Conservation (phyloP, 2,797 vertebrate species). For the Gila robusta region DNA sequence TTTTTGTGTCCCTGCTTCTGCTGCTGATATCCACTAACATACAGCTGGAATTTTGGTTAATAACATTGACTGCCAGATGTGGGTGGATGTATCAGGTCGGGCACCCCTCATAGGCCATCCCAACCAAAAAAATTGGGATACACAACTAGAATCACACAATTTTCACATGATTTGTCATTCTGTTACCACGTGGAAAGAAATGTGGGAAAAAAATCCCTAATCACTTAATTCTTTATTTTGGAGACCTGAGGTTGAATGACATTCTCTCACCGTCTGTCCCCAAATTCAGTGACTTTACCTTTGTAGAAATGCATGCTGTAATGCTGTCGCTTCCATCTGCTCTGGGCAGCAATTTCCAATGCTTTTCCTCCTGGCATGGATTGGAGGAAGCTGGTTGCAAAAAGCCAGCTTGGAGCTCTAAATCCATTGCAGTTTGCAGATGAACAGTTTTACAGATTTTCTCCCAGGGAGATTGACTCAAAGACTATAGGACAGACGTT, state of each 20-base stretch:
- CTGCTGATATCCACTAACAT: background rate
- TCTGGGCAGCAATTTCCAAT: constrained; percentile 39
- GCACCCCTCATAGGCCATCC: too few relatives aligned
- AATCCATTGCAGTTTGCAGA: constrained; percentile 35
- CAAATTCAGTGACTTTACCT: constrained; percentile 63
- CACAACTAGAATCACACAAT: background rate
- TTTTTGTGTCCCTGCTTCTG: background rate
- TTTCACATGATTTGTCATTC: background rate
- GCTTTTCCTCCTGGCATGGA: constrained; percentile 51
- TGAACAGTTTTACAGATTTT: constrained; percentile 50
- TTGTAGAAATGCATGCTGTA: constrained; percentile 61
- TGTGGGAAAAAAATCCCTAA: background rate
- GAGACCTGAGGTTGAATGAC: constrained; percentile 35
- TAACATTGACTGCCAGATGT: background rate
- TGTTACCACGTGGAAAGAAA: background rate
- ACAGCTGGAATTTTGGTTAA: background rate
- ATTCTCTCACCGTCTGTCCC: constrained; percentile 59
- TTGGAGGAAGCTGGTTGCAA: constrained; percentile 27
- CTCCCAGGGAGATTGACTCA: constrained; percentile 28
- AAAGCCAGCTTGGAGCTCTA: constrained; percentile 41
- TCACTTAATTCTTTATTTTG: background rate
- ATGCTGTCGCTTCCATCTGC: constrained; percentile 50
- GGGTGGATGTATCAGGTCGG: too few relatives aligned
- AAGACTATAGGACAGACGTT: constrained; percentile 29
- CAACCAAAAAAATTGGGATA: background rate